A percentile compares a stretch with the other conserved stretches of the same genome.
Conservation (phyloP, 2,797 vertebrate species). For the Chelon auratus region DNA sequence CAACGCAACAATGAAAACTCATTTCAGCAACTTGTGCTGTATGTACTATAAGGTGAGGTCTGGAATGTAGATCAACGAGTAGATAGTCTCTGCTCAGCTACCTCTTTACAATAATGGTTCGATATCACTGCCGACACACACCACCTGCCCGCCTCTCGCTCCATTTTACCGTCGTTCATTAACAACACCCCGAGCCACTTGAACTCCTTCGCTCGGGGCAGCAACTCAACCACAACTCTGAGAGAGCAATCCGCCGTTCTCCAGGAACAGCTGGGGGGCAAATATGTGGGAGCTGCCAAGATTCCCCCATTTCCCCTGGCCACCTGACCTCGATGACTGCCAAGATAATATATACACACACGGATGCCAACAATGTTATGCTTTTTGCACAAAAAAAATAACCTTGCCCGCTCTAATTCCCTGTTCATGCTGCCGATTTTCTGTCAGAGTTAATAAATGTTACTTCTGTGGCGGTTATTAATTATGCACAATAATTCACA, state of each 20-base stretch:
- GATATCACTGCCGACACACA: too few relatives aligned
- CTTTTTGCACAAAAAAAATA: conserved; percentile 3
- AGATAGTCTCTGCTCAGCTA: too few relatives aligned
- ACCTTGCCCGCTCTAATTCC: conserved; percentile 14
- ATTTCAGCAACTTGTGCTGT: too few relatives aligned
- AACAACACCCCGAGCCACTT: too few relatives aligned
- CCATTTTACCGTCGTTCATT: too few relatives aligned
- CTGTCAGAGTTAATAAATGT: conserved; percentile 57
- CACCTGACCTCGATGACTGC: conserved; percentile 35
- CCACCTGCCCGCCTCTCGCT: too few relatives aligned
- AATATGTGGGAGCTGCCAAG: not conserved
- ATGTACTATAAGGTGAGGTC: too few relatives aligned
- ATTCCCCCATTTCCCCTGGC: not conserved
- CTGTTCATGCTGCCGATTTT: conserved; percentile 26
- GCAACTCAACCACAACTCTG: too few relatives aligned
- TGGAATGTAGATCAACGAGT: too few relatives aligned
- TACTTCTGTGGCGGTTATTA: conserved; percentile 47
- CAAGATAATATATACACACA: conserved; percentile 36
- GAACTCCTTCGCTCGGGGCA: too few relatives aligned
- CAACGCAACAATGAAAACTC: too few relatives aligned
- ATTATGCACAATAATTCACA: conserved; percentile 62
- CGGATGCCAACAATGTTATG: conserved; percentile 6
- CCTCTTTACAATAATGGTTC: too few relatives aligned
- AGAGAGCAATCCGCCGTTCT: not conserved
- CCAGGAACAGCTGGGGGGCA: conserved; percentile 9